Base-by-base conservation (phyloP, 2,113 vertebrate genomes). In the Tachysurus fulvidraco region DNA sequence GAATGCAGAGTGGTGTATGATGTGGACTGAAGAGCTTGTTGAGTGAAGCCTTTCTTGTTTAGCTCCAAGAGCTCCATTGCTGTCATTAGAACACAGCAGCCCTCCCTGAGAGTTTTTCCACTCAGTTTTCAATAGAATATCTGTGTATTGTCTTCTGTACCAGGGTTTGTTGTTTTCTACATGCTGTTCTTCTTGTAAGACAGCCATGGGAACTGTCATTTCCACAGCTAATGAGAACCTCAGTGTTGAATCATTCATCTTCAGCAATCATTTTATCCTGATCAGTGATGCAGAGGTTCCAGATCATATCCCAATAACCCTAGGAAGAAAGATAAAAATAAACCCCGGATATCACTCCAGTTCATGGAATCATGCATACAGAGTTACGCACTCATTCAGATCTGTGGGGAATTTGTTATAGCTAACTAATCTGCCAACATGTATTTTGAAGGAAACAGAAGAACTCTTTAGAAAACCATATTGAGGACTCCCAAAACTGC, bases 1-100 rank as follows among this genome's bases (percentile, higher is more conserved):
- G 78, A 90, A 78, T 64, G 87, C 86, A 85, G 88, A 91, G 36
- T 87, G 89, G 88, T 92, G 92, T 90, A 92, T 86, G 83, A 65
- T 62, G 84, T 89, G 86, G 90, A 85, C 83, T 88, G 90, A 91
- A 91, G 85, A 87, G 87, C 79, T 83, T 86, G 89, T 81, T 89
- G 92, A 91, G 82, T 81, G 92, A 93, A 54, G 73, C 71, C 73
- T 74, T 88, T 82, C 89, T 92, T 86, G 74, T 85, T 77, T 85
- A 83, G 90, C 86, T n/a, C 17, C 28, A 80, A 59, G 83, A 89
- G 54, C 86, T 50, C 41, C 88, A 88, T 93, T 91, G 60, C 88
- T 91, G 91, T 91, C 92, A 92, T 71, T 55, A 62, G 90, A 73
- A 71, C 89, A 14, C 44, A 79, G 54, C 28, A 1, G 17, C 28